phyloP scores from a whole-genome alignment of 2,113 vertebrate genomes.

The Arothron firmamentum region DNA sequence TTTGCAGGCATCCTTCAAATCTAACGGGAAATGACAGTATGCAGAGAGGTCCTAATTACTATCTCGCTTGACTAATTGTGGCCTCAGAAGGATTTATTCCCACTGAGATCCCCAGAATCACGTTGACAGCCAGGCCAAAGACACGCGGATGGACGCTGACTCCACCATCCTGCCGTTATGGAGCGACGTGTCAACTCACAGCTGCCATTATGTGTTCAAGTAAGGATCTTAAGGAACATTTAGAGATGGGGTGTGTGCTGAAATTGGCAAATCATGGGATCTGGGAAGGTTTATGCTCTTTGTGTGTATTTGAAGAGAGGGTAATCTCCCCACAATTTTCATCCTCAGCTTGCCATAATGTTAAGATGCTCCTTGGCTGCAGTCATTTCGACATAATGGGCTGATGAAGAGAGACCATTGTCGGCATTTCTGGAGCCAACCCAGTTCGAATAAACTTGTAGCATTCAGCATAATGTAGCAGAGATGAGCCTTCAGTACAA shows the following conservation, averaged over 20 bases:
- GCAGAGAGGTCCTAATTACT: conserved; percentile 73
- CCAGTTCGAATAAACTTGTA: conserved; percentile 52
- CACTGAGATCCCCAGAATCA: conserved; percentile 40
- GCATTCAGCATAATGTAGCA: conserved; percentile 46
- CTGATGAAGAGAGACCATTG: conserved; percentile 46
- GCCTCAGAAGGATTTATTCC: conserved; percentile 62
- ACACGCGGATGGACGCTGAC: conserved; percentile 28
- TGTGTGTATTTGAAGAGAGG: not conserved
- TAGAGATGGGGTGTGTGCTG: not conserved
- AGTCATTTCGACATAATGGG: conserved; percentile 41
- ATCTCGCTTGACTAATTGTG: conserved; percentile 72
- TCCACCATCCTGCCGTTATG: conserved; percentile 1
- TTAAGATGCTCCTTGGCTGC: conserved; percentile 24
- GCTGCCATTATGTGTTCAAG: conserved; percentile 2
- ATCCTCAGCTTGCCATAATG: conserved; percentile 19
- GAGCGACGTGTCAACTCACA: conserved; percentile 25
- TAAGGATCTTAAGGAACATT: not conserved
- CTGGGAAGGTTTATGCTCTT: not conserved
- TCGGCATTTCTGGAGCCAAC: conserved; percentile 28
- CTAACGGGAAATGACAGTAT: conserved; percentile 71
- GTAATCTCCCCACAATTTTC: not conserved
- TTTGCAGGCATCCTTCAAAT: conserved; percentile 52
- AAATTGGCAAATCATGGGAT: not conserved
- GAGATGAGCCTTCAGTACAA: conserved; percentile 48
- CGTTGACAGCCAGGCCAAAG: conserved; percentile 40